Base-by-base conservation (phyloP, 1,140 invertebrate species). In the Bradynema listronoti region DNA sequence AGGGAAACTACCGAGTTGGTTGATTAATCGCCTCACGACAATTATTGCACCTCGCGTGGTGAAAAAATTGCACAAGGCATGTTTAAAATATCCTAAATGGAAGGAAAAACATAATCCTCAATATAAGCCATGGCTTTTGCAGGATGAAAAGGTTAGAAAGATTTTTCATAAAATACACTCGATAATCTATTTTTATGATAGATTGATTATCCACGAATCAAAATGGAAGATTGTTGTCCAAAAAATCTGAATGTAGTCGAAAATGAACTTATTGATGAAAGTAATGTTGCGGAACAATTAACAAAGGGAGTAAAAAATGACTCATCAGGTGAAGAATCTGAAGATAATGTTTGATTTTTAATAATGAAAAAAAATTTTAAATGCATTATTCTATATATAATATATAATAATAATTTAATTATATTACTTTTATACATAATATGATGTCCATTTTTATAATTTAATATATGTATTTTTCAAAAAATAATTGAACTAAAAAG, bases 21-120 rank as follows among this genome's bases (percentile, higher is more conserved):
- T 90, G 42, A 87, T 91, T 14, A 91, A 92, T 79, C 88, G 87
- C 81, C 84, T 88, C 47, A 90, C 89, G 29, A 86, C 88, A 68
- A 87, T 87, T 72, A 83, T 90, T 73, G 88, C 88, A 4, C 89
- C 89, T 19, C 87, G 87, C 79, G 78, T 89, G 58, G 85, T 89
- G 4, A 85, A 86, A 75, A 85, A 87, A 71, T 81, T 92, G 47
- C 85, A 88, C 58, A 87, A 88, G 75, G 89, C 88, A 7, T 85
- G 86, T 19, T 75, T 86, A 16, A 84, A 84, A 25, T 90, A 90
- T 78, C 81, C 83, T 7, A 81, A 81, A 19, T 91, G 89, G 89
- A 91, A 91, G 80, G 77, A 80, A 53, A 83, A 85, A 39, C 83
- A 87, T 71, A 84, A 86, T 67, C 87, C 88, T 4, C 81, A 85